Conservation (phyloP, 2,888 invertebrate genomes). For the Melinaea menophilus region DNA sequence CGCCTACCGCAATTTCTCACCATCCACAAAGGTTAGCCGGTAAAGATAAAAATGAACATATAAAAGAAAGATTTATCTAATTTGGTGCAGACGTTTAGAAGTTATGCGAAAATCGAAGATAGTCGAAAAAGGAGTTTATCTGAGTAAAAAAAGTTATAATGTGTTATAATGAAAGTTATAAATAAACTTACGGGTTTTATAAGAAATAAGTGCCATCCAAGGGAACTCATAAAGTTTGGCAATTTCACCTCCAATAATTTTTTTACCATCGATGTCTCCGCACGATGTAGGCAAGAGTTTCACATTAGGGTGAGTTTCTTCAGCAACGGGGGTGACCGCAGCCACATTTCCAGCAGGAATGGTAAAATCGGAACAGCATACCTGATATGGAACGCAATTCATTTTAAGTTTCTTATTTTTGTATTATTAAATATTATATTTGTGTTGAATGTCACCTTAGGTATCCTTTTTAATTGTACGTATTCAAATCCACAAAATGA, state of each 20-base stretch:
- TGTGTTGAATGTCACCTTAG: not conserved
- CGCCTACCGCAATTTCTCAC: too few species aligned
- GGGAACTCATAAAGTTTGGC: slow-evolving; percentile 78
- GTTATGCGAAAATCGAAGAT: too few species aligned
- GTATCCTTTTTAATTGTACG: not conserved
- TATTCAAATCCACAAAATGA: slow-evolving; percentile 11
- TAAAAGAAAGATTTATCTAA: too few species aligned
- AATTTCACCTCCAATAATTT: slow-evolving; percentile 56
- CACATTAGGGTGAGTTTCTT: slow-evolving; percentile 39
- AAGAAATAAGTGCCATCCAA: slow-evolving; percentile 81
- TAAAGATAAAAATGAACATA: too few species aligned
- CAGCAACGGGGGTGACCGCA: not conserved
- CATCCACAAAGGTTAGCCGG: too few species aligned
- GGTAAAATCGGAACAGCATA: slow-evolving; percentile 2
- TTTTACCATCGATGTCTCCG: slow-evolving; percentile 7
- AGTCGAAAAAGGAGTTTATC: too few species aligned
- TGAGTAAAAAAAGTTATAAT: too few species aligned
- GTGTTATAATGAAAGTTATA: too few species aligned
- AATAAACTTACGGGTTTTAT: slow-evolving; percentile 41
- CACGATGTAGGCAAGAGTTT: slow-evolving; percentile 49
- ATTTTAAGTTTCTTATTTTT: too few species aligned
- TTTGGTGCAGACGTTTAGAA: too few species aligned
- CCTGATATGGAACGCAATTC: not conserved
- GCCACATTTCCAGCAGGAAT: not conserved
- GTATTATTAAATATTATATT: too few species aligned